Evolutionary conservation across 1,140 invertebrate genomes (phyloP).

Genomic region (Stegodyphus mimosarum): DNA sequence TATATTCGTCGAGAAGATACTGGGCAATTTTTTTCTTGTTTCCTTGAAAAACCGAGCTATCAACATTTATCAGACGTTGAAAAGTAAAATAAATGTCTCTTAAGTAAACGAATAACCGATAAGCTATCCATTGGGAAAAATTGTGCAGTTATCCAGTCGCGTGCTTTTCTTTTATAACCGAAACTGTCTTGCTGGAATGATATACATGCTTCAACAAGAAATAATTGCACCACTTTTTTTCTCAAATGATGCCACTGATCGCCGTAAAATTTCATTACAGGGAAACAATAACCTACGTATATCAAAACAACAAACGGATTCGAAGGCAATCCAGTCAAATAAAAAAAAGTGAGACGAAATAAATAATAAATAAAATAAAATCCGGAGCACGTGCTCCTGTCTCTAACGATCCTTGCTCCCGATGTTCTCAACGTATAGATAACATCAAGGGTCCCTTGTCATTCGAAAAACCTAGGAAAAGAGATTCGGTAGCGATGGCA

Average conservation of each 20-base stretch:
- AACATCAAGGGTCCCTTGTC: slow-evolving; percentile 8
- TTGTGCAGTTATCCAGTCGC: too few relatives aligned
- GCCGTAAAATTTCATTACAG: slow-evolving; percentile 29
- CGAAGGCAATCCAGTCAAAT: too few relatives aligned
- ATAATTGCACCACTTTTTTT: neutral
- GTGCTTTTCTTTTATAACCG: neutral
- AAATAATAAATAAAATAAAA: slow-evolving; percentile 32
- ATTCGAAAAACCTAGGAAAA: too few relatives aligned
- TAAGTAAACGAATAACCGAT: too few relatives aligned
- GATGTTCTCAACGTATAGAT: slow-evolving; percentile 8
- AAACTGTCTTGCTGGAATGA: neutral
- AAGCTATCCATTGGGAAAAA: too few relatives aligned
- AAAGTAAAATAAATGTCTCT: too few relatives aligned
- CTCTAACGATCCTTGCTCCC: slow-evolving; percentile 38
- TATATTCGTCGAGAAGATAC: too few relatives aligned
- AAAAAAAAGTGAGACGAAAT: neutral
- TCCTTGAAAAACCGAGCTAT: too few relatives aligned
- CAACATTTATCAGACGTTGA: too few relatives aligned
- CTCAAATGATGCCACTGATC: neutral
- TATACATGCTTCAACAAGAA: neutral
- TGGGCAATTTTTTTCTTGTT: too few relatives aligned
- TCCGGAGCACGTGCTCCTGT: slow-evolving; percentile 25
- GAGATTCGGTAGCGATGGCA: too few relatives aligned
- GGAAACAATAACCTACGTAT: neutral
- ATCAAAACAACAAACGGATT: neutral